Evolutionary conservation across 2,113 vertebrate genomes (phyloP).

Genomic region (Sapayoa aenigma): DNA sequence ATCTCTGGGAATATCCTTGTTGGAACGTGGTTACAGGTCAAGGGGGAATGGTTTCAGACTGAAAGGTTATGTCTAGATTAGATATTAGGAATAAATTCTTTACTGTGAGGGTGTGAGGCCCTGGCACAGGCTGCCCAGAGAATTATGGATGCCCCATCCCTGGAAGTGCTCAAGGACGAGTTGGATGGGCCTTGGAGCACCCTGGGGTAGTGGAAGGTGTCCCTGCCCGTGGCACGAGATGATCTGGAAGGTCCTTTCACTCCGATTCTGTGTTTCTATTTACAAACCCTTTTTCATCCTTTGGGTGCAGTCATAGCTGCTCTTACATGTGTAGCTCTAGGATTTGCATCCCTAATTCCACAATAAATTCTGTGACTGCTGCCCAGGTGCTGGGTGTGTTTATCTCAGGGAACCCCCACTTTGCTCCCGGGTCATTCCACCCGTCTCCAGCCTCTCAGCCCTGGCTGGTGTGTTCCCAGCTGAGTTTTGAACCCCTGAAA

Average conservation of each 20-base stretch:
- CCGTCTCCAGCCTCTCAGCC: neutral
- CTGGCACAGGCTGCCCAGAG: neutral
- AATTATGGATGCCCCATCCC: neutral
- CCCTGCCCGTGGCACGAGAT: neutral
- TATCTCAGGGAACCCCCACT: neutral
- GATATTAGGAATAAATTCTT: neutral
- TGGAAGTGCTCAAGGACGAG: neutral
- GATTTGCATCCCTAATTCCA: neutral
- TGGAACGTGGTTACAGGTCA: neutral
- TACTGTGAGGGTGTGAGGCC: neutral
- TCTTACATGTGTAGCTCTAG: neutral
- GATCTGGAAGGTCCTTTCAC: neutral
- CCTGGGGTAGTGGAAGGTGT: neutral
- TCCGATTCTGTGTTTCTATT: neutral
- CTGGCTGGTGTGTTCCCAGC: neutral
- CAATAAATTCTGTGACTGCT: neutral
- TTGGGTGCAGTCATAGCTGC: neutral
- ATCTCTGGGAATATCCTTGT: no score
- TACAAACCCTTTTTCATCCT: neutral
- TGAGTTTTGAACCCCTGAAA: neutral
- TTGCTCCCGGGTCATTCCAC: neutral
- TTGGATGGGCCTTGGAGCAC: neutral
- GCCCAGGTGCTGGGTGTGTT: neutral
- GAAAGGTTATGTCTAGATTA: neutral
- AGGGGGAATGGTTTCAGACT: neutral